phyloP scores from a whole-genome alignment of 2,113 vertebrate species.

The Pholis gunnellus region DNA sequence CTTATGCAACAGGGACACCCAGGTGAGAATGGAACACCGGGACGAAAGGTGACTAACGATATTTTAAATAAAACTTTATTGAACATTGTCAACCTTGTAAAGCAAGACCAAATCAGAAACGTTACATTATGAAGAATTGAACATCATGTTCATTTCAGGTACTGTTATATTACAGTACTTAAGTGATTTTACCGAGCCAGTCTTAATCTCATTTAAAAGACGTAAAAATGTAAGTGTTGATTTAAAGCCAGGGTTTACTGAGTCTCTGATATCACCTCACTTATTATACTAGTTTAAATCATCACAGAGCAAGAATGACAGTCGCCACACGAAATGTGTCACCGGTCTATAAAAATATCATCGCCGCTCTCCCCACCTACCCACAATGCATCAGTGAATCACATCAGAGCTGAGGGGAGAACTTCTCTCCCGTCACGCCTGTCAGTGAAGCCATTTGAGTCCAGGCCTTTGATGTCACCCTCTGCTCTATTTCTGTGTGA shows the following conservation, averaged over 20 bases:
- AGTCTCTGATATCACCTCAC: slow-evolving; percentile 9
- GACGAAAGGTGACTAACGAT: slow-evolving; percentile 79
- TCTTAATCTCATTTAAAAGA: background rate
- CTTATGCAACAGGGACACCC: slow-evolving; percentile 79
- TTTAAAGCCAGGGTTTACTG: slow-evolving; percentile 6
- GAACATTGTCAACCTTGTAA: background rate
- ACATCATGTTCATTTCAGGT: background rate
- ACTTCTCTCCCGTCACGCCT: slow-evolving; percentile 51
- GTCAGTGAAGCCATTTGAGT: slow-evolving; percentile 58
- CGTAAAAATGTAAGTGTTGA: background rate
- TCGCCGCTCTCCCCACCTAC: slow-evolving; percentile 25
- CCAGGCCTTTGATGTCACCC: slow-evolving; percentile 77
- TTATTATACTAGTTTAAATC: slow-evolving; percentile 12
- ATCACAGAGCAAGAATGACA: slow-evolving; percentile 36
- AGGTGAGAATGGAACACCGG: slow-evolving; percentile 83
- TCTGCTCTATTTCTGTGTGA: slow-evolving; percentile 72
- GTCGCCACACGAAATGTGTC: slow-evolving; percentile 48
- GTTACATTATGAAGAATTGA: background rate
- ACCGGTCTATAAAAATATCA: slow-evolving; percentile 55
- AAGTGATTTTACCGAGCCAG: background rate
- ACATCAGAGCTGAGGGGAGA: slow-evolving; percentile 64
- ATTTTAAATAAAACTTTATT: background rate
- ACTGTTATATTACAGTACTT: background rate
- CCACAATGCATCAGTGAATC: slow-evolving; percentile 59
- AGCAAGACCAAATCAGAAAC: background rate